Evolutionary conservation across 2,113 vertebrate genomes (phyloP).

Genomic region (Hylia prasina): DNA sequence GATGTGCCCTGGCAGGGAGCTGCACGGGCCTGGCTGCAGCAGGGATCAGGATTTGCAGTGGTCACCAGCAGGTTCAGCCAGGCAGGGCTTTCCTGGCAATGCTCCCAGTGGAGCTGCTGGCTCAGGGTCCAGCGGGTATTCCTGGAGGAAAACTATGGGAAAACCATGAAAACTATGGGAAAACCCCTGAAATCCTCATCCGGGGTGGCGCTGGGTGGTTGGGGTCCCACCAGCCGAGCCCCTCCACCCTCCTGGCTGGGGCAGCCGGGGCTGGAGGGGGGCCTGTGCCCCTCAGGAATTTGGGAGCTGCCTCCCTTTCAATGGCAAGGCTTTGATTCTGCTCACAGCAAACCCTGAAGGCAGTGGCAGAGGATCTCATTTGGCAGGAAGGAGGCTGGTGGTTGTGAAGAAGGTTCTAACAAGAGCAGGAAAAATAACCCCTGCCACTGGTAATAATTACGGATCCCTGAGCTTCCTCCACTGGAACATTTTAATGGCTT

Average conservation of each 20-base stretch:
- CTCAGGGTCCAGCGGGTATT: rapidly evolving
- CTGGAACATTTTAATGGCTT: not conserved
- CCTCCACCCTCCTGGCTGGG: rapidly evolving
- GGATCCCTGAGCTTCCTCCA: not conserved
- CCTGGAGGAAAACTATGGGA: not conserved
- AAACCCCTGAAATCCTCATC: rapidly evolving
- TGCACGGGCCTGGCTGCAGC: not conserved
- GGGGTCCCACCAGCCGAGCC: not conserved
- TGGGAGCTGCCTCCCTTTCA: rapidly evolving
- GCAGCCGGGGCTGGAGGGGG: not conserved
- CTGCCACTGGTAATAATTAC: not conserved
- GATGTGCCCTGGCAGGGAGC: not conserved
- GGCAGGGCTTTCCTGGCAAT: rapidly evolving
- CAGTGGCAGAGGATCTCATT: not conserved
- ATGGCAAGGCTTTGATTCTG: rapidly evolving
- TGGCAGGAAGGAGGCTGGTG: not conserved
- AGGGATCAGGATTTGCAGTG: not conserved
- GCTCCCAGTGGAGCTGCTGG: not conserved
- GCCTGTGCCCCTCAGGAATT: rapidly evolving
- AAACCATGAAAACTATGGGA: rapidly evolving
- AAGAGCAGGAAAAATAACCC: not conserved
- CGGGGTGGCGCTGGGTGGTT: rapidly evolving
- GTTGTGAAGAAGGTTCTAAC: not conserved
- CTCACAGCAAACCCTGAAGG: not conserved
- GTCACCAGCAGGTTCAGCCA: not conserved